A percentile compares a stretch with the other conserved stretches of the same genome.
Evolutionary conservation across 2,797 vertebrate species (phyloP).

Genomic region (Sternotherus odoratus): DNA sequence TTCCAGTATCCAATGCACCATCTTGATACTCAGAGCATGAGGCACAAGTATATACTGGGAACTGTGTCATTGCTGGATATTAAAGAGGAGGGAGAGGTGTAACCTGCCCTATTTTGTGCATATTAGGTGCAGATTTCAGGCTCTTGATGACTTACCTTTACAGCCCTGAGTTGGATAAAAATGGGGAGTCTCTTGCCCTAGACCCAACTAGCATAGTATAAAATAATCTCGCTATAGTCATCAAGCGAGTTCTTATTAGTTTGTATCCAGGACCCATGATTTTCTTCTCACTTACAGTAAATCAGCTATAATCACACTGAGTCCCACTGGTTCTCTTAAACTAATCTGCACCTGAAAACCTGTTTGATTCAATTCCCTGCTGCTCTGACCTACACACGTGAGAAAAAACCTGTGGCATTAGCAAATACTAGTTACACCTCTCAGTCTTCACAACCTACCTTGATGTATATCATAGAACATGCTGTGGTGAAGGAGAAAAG

Average conservation of each 20-base stretch:
- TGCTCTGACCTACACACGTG: fast-evolving
- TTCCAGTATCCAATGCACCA: background rate
- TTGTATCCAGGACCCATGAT: fast-evolving
- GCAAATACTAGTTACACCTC: background rate
- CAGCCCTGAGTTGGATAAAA: no score
- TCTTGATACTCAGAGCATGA: background rate
- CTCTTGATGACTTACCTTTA: no score
- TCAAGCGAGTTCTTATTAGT: background rate
- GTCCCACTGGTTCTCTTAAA: fast-evolving
- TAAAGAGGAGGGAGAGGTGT: background rate
- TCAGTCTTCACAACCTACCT: background rate
- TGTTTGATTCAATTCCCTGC: background rate
- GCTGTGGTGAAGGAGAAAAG: background rate
- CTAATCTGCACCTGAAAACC: fast-evolving
- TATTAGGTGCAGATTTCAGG: background rate
- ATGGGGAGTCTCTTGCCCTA: background rate
- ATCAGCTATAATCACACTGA: background rate
- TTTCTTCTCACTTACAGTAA: background rate
- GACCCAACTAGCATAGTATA: fast-evolving
- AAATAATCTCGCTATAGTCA: fast-evolving
- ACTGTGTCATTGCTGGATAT: background rate
- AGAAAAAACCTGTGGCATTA: background rate
- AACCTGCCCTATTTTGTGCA: background rate
- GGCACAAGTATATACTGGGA: background rate
- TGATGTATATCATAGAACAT: background rate